Evolutionary conservation across 2,797 vertebrate genomes (phyloP).

Genomic region (Hoplostethus mediterraneus): DNA sequence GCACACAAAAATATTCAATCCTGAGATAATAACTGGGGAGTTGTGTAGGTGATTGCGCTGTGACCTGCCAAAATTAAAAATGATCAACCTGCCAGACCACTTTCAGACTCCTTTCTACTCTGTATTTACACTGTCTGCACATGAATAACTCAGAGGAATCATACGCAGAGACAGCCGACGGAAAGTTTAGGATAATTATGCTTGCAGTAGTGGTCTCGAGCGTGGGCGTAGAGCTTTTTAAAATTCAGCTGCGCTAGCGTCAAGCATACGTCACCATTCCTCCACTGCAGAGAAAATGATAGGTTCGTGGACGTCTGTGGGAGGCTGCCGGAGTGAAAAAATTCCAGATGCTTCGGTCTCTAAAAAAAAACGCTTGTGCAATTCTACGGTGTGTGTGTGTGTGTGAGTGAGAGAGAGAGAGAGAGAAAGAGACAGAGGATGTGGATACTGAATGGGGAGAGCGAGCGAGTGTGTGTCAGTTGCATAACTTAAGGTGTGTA

Average conservation of each 20-base stretch:
- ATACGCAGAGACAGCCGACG: constrained; percentile 54
- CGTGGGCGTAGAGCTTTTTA: constrained; percentile 87
- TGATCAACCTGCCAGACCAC: constrained; percentile 30
- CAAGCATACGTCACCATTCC: constrained; percentile 84
- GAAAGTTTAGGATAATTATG: constrained; percentile 83
- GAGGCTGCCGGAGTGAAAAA: constrained; percentile 77
- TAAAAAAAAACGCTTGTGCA: constrained; percentile 64
- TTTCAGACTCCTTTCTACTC: constrained; percentile 20
- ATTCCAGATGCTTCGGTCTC: constrained; percentile 81
- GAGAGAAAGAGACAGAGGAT: constrained; percentile 33
- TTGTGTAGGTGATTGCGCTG: constrained; percentile 33
- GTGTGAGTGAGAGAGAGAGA: constrained; percentile 32
- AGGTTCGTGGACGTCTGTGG: constrained; percentile 86
- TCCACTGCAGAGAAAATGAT: constrained; percentile 89
- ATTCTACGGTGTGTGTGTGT: constrained; percentile 44
- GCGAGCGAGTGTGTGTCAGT: constrained; percentile 42
- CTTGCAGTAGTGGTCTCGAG: constrained; percentile 83
- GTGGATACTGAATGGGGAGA: constrained; percentile 47
- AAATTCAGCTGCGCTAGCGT: constrained; percentile 88
- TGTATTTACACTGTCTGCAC: constrained; percentile 42
- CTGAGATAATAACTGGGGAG: not conserved
- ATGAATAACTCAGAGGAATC: constrained; percentile 53
- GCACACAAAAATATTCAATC: constrained; percentile 15
- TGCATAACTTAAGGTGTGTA: constrained; percentile 38
- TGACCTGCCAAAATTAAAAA: constrained; percentile 33